These are phyloP conservation scores for Bergia sp. DNA, from an alignment of 92 coral and sea anemone species.

Conservation along the genomic window DNA sequence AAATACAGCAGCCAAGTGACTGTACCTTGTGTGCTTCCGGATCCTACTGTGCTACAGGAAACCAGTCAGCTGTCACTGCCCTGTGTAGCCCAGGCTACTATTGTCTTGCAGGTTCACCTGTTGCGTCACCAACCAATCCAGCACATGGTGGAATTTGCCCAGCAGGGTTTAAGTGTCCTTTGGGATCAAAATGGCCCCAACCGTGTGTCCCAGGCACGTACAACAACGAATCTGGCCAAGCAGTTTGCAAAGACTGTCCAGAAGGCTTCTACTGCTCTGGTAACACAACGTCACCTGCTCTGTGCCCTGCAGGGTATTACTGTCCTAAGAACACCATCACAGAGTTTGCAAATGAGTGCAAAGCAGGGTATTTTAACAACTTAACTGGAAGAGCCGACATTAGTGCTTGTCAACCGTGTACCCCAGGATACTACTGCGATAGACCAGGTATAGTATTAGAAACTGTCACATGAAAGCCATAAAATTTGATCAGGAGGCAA, in stretches of 20 bases:
- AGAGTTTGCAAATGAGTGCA: conserved; percentile 74
- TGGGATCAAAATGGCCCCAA: conserved; percentile 74
- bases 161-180: conserved; percentile 83
- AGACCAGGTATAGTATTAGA: conserved; percentile 68
- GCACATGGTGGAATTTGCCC: conserved; percentile 87
- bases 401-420: conserved; percentile 83
- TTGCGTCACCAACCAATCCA: conserved; percentile 68
- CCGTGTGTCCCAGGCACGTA: conserved; percentile 84
- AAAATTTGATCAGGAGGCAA: too few species aligned
- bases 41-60: conserved; percentile 77
- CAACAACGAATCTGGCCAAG: conserved; percentile 86
- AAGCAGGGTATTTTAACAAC: conserved; percentile 88
- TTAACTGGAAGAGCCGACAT: conserved; percentile 76
- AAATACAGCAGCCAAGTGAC: conserved; percentile 61
- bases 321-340: conserved; percentile 75
- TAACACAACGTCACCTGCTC: conserved; percentile 81
- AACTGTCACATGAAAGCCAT: neutral
- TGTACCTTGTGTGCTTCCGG: conserved; percentile 91
- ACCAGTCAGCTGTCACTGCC: conserved; percentile 66
- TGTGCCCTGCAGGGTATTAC: conserved; percentile 90
- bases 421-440: conserved; percentile 91
- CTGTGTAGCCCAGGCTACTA: conserved; percentile 82
- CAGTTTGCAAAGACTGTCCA: conserved; percentile 75
- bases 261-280: conserved; percentile 89
- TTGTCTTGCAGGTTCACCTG: conserved; percentile 86